Percentiles rank a stretch among this genome's conserved stretches.
Conservation (phyloP, 2,113 vertebrate genomes). For the Crypturellus undulatus region DNA sequence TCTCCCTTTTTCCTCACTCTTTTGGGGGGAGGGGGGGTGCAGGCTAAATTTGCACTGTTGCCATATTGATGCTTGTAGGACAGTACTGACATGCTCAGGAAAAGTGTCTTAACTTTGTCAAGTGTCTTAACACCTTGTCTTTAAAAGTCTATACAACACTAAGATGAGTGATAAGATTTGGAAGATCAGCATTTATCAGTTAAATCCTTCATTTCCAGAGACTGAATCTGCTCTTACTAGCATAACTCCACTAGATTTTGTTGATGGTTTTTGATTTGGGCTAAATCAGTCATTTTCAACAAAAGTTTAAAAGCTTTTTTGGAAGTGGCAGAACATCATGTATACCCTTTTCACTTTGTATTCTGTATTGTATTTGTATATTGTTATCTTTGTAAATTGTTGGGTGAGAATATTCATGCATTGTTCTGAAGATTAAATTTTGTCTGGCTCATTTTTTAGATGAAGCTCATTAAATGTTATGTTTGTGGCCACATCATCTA, state of each 20-base stretch:
- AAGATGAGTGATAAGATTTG: background rate
- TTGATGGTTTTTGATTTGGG: background rate
- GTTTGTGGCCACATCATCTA: background rate
- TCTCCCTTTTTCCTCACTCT: background rate
- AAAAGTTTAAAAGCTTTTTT: background rate
- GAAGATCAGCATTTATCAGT: background rate
- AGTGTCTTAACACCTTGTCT: background rate
- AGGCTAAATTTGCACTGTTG: background rate
- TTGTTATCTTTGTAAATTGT: background rate
- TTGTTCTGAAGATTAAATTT: conserved; percentile 11
- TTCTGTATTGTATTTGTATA: background rate
- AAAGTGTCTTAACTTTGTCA: background rate
- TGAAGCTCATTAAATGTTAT: background rate
- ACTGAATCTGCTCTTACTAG: background rate
- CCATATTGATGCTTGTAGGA: background rate
- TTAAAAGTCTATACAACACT: background rate
- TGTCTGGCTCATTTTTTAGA: background rate
- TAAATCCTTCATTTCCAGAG: background rate
- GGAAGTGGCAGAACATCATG: background rate
- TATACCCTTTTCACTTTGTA: background rate
- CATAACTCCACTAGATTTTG: background rate
- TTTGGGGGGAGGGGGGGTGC: background rate
- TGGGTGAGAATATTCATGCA: background rate
- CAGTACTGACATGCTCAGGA: background rate
- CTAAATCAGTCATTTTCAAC: background rate